phyloP scores from a whole-genome alignment of 2,113 vertebrate genomes.

The Saccopteryx bilineata region DNA sequence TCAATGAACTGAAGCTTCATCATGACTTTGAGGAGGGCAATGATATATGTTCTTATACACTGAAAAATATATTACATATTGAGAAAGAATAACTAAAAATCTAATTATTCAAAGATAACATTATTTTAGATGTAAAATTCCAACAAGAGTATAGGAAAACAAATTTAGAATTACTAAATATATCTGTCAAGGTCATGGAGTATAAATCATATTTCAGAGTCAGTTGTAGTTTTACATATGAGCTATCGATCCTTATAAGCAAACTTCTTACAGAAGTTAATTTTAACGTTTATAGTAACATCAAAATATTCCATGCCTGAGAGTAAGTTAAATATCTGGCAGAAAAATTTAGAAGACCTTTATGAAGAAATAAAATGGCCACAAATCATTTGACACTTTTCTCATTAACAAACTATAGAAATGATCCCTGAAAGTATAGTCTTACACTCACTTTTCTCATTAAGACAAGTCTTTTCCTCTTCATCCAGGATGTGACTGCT shows the following conservation, averaged over 20 bases:
- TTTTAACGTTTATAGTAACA: not conserved
- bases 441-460: not conserved
- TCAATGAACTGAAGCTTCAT: not conserved
- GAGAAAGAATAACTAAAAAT: not conserved
- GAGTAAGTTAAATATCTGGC: not conserved
- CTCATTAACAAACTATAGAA: too few species aligned
- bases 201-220: not conserved
- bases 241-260: not conserved
- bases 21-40: not conserved
- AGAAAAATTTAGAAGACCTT: not conserved
- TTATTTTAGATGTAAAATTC: not conserved
- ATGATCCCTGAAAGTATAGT: too few species aligned
- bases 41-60: not conserved
- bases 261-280: not conserved
- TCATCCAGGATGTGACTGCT: not conserved
- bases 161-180: conserved; percentile 31
- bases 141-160: not conserved
- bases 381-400: not conserved
- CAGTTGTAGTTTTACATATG: not conserved
- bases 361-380: not conserved
- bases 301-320: not conserved
- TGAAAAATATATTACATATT: not conserved
- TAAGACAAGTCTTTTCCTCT: not conserved
- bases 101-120: not conserved
- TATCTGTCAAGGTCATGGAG: not conserved